Base-by-base conservation (phyloP, 2,113 vertebrate species). In the Craseonycteris thonglongyai region DNA sequence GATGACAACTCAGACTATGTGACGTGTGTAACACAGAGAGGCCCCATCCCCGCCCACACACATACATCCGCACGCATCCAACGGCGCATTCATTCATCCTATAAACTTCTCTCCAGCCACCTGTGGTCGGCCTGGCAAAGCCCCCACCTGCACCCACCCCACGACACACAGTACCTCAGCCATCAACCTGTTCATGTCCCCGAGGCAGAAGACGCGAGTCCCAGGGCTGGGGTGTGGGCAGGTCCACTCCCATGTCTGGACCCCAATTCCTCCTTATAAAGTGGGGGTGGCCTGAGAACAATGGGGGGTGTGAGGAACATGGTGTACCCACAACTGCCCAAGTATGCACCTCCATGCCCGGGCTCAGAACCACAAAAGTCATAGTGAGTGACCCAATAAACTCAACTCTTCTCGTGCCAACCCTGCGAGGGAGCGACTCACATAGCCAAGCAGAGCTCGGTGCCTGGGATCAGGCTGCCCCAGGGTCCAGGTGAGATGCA, bases 31-130 rank as follows among this genome's bases (percentile, higher is more conserved):
- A 66, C 40, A n/a, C 63, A 15, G 13, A 51, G 58, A 0, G 8
- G 12, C 35, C 11, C 7, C 49, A 3, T 2, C 4, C 4, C 76
- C 40, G 14, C 21, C 30, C 10, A 22, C 19, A 4, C 0, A 0
- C 13, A 33, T 1, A 0, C 13, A 33, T 1, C n/a, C 40, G 9
- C 9, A 3, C 0, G 2, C n/a, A 24, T 2, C 40, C 8, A 0
- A 1, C 2, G 3, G 0, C 3, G 14, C 6, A 1, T 9, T 0
- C 92, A 0, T 4, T 15, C 5, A 0, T 24, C 15, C 85, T 22
- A 3, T 1, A 1, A 0, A 1, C 22, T 1, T 11, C 47, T 10
- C 30, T 35, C 59, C 28, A 8, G 28, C 45, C 14, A 2, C 38
- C 21, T 5, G 10, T 18, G 66, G 12, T 30, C 0, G 4, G 1